Conservation (phyloP, 2,888 invertebrate species). For the Parnassius glacialis region DNA sequence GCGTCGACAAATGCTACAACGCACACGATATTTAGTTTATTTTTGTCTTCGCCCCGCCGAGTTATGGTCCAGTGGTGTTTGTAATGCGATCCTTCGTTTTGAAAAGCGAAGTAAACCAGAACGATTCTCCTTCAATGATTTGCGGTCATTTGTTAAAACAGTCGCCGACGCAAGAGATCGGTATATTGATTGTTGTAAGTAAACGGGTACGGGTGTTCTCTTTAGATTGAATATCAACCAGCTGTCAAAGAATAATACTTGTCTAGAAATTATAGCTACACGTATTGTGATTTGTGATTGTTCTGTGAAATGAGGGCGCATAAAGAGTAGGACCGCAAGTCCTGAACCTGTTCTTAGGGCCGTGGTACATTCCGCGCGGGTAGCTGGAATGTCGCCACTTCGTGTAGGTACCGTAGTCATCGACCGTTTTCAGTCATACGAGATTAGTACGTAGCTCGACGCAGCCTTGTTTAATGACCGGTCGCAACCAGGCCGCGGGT, state of each 20-base stretch:
- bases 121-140: conserved; percentile 61
- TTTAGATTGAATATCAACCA: conserved; percentile 46
- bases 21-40: conserved; percentile 80
- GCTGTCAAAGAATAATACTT: conserved; percentile 60
- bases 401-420: conserved; percentile 68
- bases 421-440: conserved; percentile 65
- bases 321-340: conserved; percentile 55
- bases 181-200: conserved; percentile 66
- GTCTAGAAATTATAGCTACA: conserved; percentile 20
- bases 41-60: conserved; percentile 78
- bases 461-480: conserved; percentile 64
- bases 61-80: conserved; percentile 79
- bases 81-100: conserved; percentile 77
- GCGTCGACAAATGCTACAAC: conserved; percentile 77
- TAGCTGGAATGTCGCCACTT: conserved; percentile 73
- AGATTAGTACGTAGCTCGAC: conserved; percentile 69
- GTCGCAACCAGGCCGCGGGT: conserved; percentile 58
- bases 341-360: conserved; percentile 71
- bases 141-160: conserved; percentile 72
- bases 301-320: conserved; percentile 50
- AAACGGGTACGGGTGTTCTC: conserved; percentile 66
- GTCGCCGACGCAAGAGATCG: conserved; percentile 67
- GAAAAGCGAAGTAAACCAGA: conserved; percentile 73
- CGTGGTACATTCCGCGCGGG: conserved; percentile 64
- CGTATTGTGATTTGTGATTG: conserved; percentile 28